Evolutionary conservation across 2,797 vertebrate genomes (phyloP).

Genomic region (Nyctibius grandis): DNA sequence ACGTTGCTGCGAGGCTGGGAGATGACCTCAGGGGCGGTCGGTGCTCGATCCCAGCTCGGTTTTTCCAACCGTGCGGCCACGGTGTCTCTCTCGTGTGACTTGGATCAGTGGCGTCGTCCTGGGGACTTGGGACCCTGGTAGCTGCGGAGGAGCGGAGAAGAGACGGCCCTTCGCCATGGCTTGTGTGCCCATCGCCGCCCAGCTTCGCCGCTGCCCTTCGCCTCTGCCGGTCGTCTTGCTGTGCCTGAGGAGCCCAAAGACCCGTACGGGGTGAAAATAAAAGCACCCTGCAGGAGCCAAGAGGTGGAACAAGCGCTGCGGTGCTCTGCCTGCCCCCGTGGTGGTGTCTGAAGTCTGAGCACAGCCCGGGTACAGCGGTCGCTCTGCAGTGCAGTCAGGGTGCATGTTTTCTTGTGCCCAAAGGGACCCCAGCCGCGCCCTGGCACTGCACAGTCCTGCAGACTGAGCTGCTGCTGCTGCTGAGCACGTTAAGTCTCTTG

Average conservation of each 20-base stretch:
- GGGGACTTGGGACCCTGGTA: not conserved
- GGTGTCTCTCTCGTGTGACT: not conserved
- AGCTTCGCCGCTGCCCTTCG: not conserved
- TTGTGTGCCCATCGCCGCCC: no score
- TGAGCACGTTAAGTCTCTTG: not conserved
- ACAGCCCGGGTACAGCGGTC: not conserved
- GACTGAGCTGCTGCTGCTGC: not conserved
- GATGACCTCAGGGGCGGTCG: accelerated
- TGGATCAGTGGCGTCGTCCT: accelerated
- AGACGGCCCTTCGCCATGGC: accelerated
- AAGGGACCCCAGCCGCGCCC: not conserved
- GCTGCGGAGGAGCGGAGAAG: not conserved
- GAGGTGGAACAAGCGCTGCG: not conserved
- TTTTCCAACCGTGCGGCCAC: accelerated
- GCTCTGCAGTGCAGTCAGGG: not conserved
- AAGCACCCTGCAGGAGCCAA: not conserved
- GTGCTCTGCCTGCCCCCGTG: not conserved
- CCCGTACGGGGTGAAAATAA: not conserved
- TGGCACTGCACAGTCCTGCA: not conserved
- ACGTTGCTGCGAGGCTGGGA: not conserved
- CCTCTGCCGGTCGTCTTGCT: not conserved
- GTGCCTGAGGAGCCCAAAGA: not conserved
- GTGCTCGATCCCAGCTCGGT: not conserved
- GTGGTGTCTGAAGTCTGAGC: not conserved
- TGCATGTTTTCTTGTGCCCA: not conserved